Evolutionary conservation across 2,113 vertebrate species (phyloP), one percentile per base, ranked within the genome.

Genomic region (Typhlomys cinereus): DNA sequence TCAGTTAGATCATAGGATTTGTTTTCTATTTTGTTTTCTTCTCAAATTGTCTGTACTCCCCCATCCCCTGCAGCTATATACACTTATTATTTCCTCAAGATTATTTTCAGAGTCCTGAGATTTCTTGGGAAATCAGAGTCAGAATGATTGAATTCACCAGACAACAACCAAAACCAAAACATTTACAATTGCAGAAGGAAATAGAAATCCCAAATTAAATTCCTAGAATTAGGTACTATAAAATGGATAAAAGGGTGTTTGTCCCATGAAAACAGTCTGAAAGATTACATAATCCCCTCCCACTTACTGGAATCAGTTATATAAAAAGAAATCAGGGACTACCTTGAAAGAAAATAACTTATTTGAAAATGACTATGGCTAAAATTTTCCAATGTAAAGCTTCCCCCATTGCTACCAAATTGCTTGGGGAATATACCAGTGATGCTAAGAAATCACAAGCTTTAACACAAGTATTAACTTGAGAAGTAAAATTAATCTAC

Each of bases 21-120:
- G 13, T 31, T 61, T 12, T 12, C 34, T 61, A 7, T 61, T 61
- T 64, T 27, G 12, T 79, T 79, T 79, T 46, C 36, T 88, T 82
- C 17, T 71, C 1, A 18, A 2, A 84, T 31, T 61, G 52, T 76
- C 36, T 54, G 27, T 4, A 1, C 2, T 25, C 20, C 21, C 27
- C 39, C 8, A 27, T 59, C 23, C 14, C 27, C 79, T 15, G 21
- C 36, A 36, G 29, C 7, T 88, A 83, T 61, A 84, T 39, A 62
- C 15, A 73, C 18, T 61, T 54, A 79, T n/a, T 48, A 62, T n/a
- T 75, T 90, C 57, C 69, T 79, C 57, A 79, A 61, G 44, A 5
- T 73, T 80, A 84, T 41, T 90, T 90, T 29, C n/a, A 84, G 52
- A 88, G 44, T 48, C 62, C 48, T 91, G 71, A 29, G 18, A 79